Conservation (phyloP, 2,113 vertebrate genomes). For the Sardina pilchardus region DNA sequence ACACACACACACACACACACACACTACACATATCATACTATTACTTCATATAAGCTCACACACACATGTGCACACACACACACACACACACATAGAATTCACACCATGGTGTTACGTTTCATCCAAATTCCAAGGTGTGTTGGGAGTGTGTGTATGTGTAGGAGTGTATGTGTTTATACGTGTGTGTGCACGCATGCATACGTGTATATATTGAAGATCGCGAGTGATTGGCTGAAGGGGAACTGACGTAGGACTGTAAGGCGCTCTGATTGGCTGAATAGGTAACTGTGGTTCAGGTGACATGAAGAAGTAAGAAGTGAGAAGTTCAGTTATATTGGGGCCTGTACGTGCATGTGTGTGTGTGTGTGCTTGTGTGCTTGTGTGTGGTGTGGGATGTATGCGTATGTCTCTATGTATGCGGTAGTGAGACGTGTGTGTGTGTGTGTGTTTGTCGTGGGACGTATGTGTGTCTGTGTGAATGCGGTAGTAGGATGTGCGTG, state of each 20-base stretch:
- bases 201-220: background rate
- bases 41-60: conserved; percentile 21
- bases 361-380: background rate
- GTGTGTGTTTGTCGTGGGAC: background rate
- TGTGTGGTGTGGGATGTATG: background rate
- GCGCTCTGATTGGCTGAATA: background rate
- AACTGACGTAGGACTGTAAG: background rate
- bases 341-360: background rate
- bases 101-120: conserved; percentile 6
- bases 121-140: background rate
- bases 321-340: background rate
- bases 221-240: background rate
- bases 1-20: conserved; percentile 26
- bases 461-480: background rate
- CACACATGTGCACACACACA: background rate
- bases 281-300: background rate
- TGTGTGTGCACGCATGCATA: background rate
- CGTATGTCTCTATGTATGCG: background rate
- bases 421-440: background rate
- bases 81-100: background rate
- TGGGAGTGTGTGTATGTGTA: background rate
- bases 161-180: background rate
- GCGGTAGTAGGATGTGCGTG: background rate
- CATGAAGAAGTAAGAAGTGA: background rate
- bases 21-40: background rate